Base-by-base conservation (phyloP, 2,113 vertebrate species). In the Spea bombifrons region DNA sequence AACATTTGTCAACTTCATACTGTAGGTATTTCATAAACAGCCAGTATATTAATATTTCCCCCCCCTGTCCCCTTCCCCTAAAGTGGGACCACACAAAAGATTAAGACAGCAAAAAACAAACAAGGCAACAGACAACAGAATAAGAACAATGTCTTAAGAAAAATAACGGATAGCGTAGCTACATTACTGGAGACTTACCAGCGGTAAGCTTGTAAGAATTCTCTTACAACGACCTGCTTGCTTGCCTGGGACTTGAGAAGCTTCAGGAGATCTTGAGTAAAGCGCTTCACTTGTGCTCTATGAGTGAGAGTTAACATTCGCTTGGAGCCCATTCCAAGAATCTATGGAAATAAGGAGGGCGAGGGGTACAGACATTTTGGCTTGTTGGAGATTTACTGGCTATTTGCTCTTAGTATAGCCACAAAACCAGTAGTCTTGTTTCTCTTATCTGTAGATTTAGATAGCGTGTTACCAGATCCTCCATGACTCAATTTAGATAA, bases 201-300 rank as follows among this genome's bases (percentile, higher is more conserved):
- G 63, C 97, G 97, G 86, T 99, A 99, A 16, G 97, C 97, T 88
- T 98, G 97, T 78, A 94, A 89, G 88, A 99, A 99, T 63, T 99
- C 97, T 80, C 88, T 93, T 86, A 97, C 91, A 50, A 95, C 75
- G 52, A 99, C 96, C 85, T 96, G 96, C 81, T 99, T 99, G 85
- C 97, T 99, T 86, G 95, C 96, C 89, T 99, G 97, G 81, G 97
- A 97, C 85, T 99, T 99, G 16, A 99, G 95, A 68, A 99, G 94
- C 82, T 97, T 99, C 70, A 98, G 89, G 46, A 99, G 85, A 81
- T 99, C 96, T 83, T 98, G 96, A 74, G 96, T 99, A 81, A 99
- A 99, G 50, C 97, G 95, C 74, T 99, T 99, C 80, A 99, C 94
- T 85, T 99, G 97, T 53, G 97, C 97, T 49, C 97, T 92, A 85